A percentile compares a stretch with the other conserved stretches of the same genome.
These are phyloP conservation scores for Ochotona curzoniae DNA, from an alignment of 2,113 vertebrate species.

Conservation along the genomic window DNA sequence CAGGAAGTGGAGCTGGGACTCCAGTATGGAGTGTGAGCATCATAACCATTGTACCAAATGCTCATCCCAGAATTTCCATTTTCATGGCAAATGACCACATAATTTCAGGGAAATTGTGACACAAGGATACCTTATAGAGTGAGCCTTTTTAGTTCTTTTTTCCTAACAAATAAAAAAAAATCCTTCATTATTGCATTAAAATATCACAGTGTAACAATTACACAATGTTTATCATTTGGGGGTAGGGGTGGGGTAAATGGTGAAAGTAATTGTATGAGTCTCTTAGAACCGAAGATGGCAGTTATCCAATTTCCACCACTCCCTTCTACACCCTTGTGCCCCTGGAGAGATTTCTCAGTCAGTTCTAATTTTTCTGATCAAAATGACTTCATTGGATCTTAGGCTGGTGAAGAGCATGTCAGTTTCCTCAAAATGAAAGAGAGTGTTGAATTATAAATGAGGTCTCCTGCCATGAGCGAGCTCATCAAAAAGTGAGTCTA, in stretches of 20 bases:
- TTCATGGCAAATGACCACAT: neutral
- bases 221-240: conserved; percentile 37
- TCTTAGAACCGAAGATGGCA: neutral
- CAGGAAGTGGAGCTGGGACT: too few relatives aligned
- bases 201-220: conserved; percentile 12
- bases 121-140: neutral
- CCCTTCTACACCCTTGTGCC: neutral
- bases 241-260: neutral
- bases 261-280: neutral
- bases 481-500: fast-evolving
- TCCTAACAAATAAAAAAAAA: conserved; percentile 42
- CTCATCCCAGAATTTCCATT: neutral
- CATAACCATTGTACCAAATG: too few relatives aligned
- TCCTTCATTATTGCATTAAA: conserved; percentile 22
- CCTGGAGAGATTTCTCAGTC: neutral
- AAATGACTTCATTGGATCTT: neutral
- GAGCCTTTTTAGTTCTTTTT: conserved; percentile 2
- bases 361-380: conserved; percentile 30
- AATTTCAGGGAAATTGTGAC: neutral
- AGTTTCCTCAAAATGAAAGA: conserved; percentile 8
- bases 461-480: neutral
- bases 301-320: neutral
- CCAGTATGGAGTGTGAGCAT: too few relatives aligned
- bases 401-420: neutral
- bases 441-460: neutral